A percentile compares a stretch with the other conserved stretches of the same genome.
Evolutionary conservation across 2,797 vertebrate species (phyloP).

Genomic region (Coregonus sp.): DNA sequence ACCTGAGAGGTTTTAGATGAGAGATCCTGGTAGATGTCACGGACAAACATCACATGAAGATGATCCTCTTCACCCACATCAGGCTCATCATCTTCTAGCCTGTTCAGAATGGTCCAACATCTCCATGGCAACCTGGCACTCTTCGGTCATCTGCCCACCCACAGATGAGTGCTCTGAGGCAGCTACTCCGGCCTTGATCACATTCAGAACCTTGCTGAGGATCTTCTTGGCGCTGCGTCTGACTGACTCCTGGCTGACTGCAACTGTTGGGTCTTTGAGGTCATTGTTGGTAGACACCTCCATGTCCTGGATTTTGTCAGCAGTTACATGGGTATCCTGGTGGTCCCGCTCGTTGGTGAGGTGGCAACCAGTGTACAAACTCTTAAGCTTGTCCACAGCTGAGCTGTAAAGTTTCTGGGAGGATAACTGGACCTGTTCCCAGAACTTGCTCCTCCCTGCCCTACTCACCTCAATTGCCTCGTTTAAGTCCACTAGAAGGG

Average conservation of each 20-base stretch:
- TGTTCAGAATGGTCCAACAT: background rate
- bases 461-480: background rate
- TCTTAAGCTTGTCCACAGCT: background rate
- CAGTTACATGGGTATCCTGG: background rate
- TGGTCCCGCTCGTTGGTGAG: background rate
- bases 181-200: background rate
- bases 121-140: background rate
- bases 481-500: background rate
- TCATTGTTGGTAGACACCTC: background rate
- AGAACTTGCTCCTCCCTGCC: background rate
- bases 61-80: background rate
- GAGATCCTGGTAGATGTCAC: background rate
- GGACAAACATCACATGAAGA: background rate
- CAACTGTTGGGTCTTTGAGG: background rate
- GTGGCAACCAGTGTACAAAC: background rate
- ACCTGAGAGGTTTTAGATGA: background rate
- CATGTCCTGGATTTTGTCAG: background rate
- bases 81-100: constrained; percentile 1
- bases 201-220: background rate
- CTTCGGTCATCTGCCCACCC: background rate
- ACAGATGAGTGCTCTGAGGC: background rate
- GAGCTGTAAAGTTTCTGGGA: background rate
- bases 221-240: background rate
- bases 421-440: background rate
- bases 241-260: background rate